Conservation (phyloP, 2,797 vertebrate genomes). For the Microcaecilia unicolor region DNA sequence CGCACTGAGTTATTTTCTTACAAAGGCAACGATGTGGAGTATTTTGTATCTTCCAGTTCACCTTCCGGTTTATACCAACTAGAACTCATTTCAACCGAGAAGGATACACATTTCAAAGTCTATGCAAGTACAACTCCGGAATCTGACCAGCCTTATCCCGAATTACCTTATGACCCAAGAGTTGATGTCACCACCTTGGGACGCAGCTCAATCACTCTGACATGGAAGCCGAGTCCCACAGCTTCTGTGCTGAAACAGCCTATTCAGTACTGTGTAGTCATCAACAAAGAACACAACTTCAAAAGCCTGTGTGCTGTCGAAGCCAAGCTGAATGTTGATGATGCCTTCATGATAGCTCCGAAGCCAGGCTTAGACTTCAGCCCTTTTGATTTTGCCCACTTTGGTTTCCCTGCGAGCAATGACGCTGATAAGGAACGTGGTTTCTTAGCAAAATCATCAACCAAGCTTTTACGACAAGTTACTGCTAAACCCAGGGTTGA, state of each 20-base stretch:
- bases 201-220: conserved; percentile 84
- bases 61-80: conserved; percentile 88
- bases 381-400: conserved; percentile 91
- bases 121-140: conserved; percentile 93
- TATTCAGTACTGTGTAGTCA: conserved; percentile 87
- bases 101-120: conserved; percentile 91
- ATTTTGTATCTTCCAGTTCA: conserved; percentile 79
- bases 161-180: conserved; percentile 87
- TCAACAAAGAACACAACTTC: conserved; percentile 96
- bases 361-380: conserved; percentile 92
- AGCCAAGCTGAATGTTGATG: conserved; percentile 78
- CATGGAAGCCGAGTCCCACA: conserved; percentile 92
- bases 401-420: conserved; percentile 77
- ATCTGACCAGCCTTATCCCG: conserved; percentile 91
- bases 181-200: conserved; percentile 88
- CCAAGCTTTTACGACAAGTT: conserved; percentile 63
- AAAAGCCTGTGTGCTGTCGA: conserved; percentile 95
- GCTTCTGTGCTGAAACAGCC: conserved; percentile 79
- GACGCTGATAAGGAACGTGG: conserved; percentile 66
- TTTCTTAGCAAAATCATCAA: conserved; percentile 43
- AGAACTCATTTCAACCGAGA: conserved; percentile 91
- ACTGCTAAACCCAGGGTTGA: conserved; percentile 63
- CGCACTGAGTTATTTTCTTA: conserved; percentile 87
- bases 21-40: conserved; percentile 93
- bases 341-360: conserved; percentile 83